Evolutionary conservation across 2,888 invertebrate species (phyloP), one percentile per base, ranked within the genome.

Genomic region (Meiosimyza platycephala): DNA sequence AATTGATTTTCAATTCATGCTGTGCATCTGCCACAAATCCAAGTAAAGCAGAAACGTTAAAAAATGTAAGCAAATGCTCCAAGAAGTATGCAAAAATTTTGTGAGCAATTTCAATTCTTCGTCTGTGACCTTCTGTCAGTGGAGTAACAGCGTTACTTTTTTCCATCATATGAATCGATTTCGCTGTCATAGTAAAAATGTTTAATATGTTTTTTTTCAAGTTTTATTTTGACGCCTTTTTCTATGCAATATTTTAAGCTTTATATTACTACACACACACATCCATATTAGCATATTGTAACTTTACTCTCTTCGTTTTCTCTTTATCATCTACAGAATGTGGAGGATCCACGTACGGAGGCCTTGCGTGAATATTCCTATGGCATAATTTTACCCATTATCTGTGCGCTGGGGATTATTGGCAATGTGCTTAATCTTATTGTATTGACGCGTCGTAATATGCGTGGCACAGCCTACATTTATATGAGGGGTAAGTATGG

Each of bases 391-490:
- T 84, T 93, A 78, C 93, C 93, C 72, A 88, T 90, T 74, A 92
- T 94, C 80, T 93, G 93, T 83, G 88, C 90, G 74, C 88, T 93
- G 75, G 94, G 94, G 63, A 93, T 95, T 80, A 88, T 93, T 71
- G 94, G 94, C 59, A 94, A 95, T 85, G 89, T 93, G 55, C 89
- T 95, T 77, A 95, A 94, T 87, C 88, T 95, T 77, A 89, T 94
- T 78, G 94, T 95, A 22, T 89, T 95, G 75, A 93, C 93, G 55
- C 89, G 93, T 74, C 90, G 92, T 75, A 93, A 93, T 79, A 92
- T 94, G 91, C 90, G 93, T 79, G 93, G 93, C 57, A 92, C 93
- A 0, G 94, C 94, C 55, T 94, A 94, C 85, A 91, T 93, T 84
- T 94, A 93, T 87, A 93, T 93, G 92, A 87, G 92, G 86, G 92